Base-by-base conservation (phyloP, 1,140 invertebrate genomes). In the Pygmarrhopalites habei region DNA sequence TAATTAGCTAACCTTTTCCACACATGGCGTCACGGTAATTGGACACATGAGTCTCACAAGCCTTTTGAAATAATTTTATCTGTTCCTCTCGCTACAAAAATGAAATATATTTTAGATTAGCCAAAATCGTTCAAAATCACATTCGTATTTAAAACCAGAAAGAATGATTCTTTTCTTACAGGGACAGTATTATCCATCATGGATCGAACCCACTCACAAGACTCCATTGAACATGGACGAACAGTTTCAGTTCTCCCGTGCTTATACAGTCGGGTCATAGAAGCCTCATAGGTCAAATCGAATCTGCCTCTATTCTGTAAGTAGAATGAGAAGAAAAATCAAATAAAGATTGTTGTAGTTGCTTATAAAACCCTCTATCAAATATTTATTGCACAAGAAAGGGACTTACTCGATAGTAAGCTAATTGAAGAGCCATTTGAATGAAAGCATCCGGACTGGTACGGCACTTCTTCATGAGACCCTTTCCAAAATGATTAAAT, bases 161-260 rank as follows among this genome's bases (percentile, higher is more conserved):
- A 39, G 35, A n/a, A n/a, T n/a, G n/a, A n/a, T n/a, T n/a, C n/a
- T 39, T 39, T 23, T 7, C 62, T 44, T 19, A 28, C 26, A 44
- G 21, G 32, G 29, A 56, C n/a, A 43, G 35, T 14, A 23, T 49
- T 49, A 73, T 92, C 79, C 52, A 86, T 80, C 93, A 98, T 98
- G 1, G 93, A 78, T 70, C 85, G 86, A 0, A 97, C 95, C 89
- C 93, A 99, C 1, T 82, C 85, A 23, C 84, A 80, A 3, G 93
- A 95, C 75, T 98, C 91, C 41, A 90, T 84, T 25, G 95, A 95
- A 74, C 95, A 97, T 0, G 95, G 92, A 63, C 95, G 80, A 0
- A 98, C 95, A 14, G 96, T 98, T 81, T 99, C 95, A 0, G 95
- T 99, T 67, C 95, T 83, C 1, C 95, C 95, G 81, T 99, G 95